Conservation (phyloP, 2,113 vertebrate species). For the Bubo bubo region DNA sequence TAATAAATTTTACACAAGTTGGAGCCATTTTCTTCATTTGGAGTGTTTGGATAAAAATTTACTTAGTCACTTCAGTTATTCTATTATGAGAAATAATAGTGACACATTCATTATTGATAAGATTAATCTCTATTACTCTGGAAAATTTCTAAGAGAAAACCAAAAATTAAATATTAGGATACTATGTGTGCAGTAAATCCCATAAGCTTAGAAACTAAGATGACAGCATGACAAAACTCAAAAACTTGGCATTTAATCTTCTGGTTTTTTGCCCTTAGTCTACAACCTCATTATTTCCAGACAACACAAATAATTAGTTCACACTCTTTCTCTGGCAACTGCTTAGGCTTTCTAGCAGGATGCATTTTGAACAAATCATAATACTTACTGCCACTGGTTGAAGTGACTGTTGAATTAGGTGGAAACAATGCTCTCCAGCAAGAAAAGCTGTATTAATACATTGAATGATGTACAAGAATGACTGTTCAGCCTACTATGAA, state of each 20-base stretch:
- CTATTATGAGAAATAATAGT: constrained; percentile 39
- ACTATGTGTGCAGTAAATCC: neutral
- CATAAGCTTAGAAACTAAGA: neutral
- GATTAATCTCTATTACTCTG: neutral
- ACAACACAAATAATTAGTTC: constrained; percentile 63
- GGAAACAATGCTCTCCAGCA: constrained; percentile 31
- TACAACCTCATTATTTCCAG: constrained; percentile 44
- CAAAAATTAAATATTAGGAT: neutral
- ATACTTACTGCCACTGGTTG: constrained; percentile 48
- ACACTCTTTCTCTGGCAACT: constrained; percentile 41
- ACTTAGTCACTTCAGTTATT: constrained; percentile 39
- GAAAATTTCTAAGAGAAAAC: neutral
- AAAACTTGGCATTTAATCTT: neutral
- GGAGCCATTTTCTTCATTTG: constrained; percentile 23
- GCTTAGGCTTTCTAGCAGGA: constrained; percentile 44
- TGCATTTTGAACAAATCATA: constrained; percentile 30
- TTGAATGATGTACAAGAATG: constrained; percentile 10
- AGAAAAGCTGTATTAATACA: constrained; percentile 25
- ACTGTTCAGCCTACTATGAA: neutral
- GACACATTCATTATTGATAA: neutral
- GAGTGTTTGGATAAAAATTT: constrained; percentile 58
- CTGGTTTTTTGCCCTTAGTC: neutral
- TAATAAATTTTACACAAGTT: neutral
- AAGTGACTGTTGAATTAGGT: constrained; percentile 67
- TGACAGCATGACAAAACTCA: neutral